phyloP scores from a whole-genome alignment of 2,113 vertebrate genomes.

The Callionymus lyra region DNA sequence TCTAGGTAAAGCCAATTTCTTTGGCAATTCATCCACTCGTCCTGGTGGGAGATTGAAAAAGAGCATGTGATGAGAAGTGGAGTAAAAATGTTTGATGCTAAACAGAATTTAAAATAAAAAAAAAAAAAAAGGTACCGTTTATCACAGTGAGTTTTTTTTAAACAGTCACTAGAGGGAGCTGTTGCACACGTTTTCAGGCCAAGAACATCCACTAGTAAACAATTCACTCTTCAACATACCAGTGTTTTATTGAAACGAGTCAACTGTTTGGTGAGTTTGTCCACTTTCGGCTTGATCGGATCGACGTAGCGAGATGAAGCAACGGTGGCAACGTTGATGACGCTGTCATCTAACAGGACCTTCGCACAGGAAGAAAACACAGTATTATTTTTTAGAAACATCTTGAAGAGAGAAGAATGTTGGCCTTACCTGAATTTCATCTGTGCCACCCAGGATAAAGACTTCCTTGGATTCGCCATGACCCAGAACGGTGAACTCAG shows the following conservation, averaged over 20 bases:
- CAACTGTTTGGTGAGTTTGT: conserved; percentile 69
- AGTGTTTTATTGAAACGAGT: conserved; percentile 74
- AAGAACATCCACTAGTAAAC: not conserved
- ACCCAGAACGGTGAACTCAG: conserved; percentile 67
- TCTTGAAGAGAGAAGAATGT: not conserved
- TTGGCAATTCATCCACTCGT: conserved; percentile 77
- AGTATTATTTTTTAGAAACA: not conserved
- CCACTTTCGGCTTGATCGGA: conserved; percentile 67
- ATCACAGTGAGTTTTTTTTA: not conserved
- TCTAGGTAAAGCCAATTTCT: conserved; percentile 79
- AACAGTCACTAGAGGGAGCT: conserved; percentile 29
- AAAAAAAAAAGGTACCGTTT: no score
- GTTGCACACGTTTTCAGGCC: conserved; percentile 1
- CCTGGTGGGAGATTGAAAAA: conserved; percentile 44
- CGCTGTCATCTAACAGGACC: conserved; percentile 75
- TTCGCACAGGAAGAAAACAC: conserved; percentile 24
- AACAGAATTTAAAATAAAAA: no score
- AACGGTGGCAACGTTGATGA: conserved; percentile 68
- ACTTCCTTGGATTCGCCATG: conserved; percentile 71
- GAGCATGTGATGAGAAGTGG: no score
- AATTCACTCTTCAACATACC: conserved; percentile 41
- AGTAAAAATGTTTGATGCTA: no score
- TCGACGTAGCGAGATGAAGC: conserved; percentile 71
- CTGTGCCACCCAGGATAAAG: conserved; percentile 76
- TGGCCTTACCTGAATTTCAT: conserved; percentile 73